Conservation (phyloP, 2,888 invertebrate species). For the Aphodius sticticus region DNA sequence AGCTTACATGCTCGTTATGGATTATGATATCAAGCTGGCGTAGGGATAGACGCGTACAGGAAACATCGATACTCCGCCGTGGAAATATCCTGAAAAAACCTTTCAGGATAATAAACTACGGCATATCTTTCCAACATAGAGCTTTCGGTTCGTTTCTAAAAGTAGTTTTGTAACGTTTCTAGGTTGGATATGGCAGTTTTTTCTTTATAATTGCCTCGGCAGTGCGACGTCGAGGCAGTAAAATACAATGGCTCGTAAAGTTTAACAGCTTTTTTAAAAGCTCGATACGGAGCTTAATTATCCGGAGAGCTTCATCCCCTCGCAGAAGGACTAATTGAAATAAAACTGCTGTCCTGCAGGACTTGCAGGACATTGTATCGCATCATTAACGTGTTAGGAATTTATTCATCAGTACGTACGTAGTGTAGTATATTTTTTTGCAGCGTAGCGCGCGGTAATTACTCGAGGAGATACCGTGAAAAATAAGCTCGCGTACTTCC, state of each 20-base stretch:
- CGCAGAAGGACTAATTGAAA: constrained; percentile 14
- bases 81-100: neutral
- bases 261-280: constrained; percentile 22
- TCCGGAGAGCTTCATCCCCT: constrained; percentile 7
- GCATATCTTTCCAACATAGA: neutral
- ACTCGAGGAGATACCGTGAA: neutral
- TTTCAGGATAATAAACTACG: neutral
- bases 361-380: neutral
- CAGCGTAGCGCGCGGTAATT: neutral
- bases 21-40: neutral
- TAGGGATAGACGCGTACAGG: neutral
- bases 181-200: neutral
- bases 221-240: neutral
- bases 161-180: neutral
- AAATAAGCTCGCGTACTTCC: neutral
- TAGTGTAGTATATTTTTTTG: neutral
- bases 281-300: constrained; percentile 25
- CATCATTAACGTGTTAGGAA: neutral
- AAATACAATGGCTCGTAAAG: constrained; percentile 22
- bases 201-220: neutral
- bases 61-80: neutral
- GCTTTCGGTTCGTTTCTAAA: neutral
- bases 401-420: neutral
- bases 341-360: constrained; percentile 15
- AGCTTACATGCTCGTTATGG: constrained; percentile 4